A percentile compares a stretch with the other conserved stretches of the same genome.
phyloP scores from a whole-genome alignment of 2,888 invertebrate genomes.

The Cylindroiulus punctatus region DNA sequence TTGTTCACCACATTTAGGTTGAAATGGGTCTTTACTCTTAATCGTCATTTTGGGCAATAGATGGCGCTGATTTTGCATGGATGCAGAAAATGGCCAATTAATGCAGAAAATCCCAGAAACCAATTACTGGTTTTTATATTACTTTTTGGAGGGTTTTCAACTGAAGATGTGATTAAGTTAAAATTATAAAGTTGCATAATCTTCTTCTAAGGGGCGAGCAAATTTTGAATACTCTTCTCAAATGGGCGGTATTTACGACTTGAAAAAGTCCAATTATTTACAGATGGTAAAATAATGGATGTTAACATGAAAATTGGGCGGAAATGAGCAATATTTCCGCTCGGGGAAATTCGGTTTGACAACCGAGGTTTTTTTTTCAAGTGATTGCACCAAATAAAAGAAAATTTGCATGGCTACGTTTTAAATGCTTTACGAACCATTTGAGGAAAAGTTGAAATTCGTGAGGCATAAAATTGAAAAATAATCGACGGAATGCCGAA shows the following conservation, averaged over 20 bases:
- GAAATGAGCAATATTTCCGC: not conserved
- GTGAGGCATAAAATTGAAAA: constrained; percentile 10
- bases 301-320: not conserved
- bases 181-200: not conserved
- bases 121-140: too few relatives aligned
- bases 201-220: not conserved
- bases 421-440: not conserved
- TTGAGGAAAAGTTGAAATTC: not conserved
- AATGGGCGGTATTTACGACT: not conserved
- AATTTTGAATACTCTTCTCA: not conserved
- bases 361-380: not conserved
- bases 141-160: too few relatives aligned
- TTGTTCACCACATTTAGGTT: too few relatives aligned
- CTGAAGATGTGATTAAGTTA: too few relatives aligned
- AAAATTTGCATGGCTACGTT: constrained; percentile 10
- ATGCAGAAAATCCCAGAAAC: too few relatives aligned
- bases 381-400: not conserved
- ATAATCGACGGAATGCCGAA: constrained; percentile 7
- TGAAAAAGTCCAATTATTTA: not conserved
- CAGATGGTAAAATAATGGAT: not conserved
- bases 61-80: too few relatives aligned
- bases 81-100: too few relatives aligned
- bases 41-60: too few relatives aligned
- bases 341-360: not conserved
- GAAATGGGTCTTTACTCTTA: too few relatives aligned